Percentiles rank a stretch among this genome's conserved stretches.
These are phyloP conservation scores for Rhopilema esculentum DNA, from an alignment of 30 jellyfish, hydroid and myxozoan species.

Conservation along the genomic window DNA sequence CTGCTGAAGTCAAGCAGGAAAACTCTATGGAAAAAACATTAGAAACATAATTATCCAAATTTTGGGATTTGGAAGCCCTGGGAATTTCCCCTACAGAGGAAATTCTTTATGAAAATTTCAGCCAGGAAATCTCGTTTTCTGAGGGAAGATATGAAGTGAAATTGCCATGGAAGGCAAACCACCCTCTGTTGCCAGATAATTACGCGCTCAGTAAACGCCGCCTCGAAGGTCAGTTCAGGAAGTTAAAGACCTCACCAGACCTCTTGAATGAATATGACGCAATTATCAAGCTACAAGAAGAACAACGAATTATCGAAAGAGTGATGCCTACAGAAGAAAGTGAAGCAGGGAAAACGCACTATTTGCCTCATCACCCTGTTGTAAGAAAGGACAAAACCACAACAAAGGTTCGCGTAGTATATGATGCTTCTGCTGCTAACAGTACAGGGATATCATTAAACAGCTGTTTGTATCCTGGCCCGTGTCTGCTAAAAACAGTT, in stretches of 20 bases:
- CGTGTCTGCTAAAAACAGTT: conserved; percentile 14
- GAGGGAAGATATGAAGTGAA: conserved; percentile 45
- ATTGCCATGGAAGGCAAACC: conserved; percentile 43
- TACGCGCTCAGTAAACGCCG: conserved; percentile 1
- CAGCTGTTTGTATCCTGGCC: conserved; percentile 18
- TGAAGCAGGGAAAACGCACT: background rate
- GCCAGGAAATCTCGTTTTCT: conserved; percentile 3
- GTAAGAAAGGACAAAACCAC: conserved; percentile 1
- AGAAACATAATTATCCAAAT: background rate
- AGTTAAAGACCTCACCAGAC: conserved; percentile 10
- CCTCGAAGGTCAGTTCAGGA: background rate
- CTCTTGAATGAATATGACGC: background rate
- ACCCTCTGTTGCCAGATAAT: conserved; percentile 26
- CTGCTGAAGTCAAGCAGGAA: too few relatives aligned
- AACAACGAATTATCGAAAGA: conserved; percentile 39
- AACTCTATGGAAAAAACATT: background rate
- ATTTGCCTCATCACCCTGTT: conserved; percentile 28
- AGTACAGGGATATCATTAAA: conserved; percentile 2
- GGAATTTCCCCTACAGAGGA: conserved; percentile 3
- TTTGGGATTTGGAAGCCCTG: conserved; percentile 45
- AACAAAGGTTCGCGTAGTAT: conserved; percentile 19
- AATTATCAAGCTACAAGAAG: background rate
- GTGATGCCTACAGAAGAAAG: conserved; percentile 3
- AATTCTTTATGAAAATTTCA: conserved; percentile 19
- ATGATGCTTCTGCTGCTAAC: conserved; percentile 9